Base-by-base conservation (phyloP, 2,797 vertebrate species). In the Ceyx erithaca region DNA sequence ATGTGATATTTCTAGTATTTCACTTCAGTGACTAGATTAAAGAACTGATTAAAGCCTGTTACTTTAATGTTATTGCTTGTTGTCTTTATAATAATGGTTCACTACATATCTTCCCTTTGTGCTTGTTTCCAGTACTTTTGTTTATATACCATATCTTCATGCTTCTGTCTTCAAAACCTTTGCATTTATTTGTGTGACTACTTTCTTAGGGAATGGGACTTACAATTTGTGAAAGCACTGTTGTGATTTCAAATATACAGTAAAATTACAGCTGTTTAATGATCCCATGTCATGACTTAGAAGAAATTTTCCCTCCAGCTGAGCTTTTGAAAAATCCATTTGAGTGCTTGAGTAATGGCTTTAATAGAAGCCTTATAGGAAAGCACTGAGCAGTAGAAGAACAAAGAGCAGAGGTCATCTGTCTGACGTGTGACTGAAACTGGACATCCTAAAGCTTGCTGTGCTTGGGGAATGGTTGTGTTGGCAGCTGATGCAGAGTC, bases 1-100 rank as follows among this genome's bases (percentile, higher is more conserved):
- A 96, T 96, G 92, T 84, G 58, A 49, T 94, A 82, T 90, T 93
- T 96, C 91, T 93, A 89, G 89, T 85, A 78, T 94, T 80, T 37
- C 14, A 23, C n/a, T 91, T 70, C 13, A 81, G 64, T 67, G 61
- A 81, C 85, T 95, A 92, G 90, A 92, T 96, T 90, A 88, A 93
- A 55, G 91, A 88, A 93, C 85, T 80, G 75, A 77, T 92, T 80
- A 90, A 93, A 96, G 41, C 23, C 15, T 64, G 54, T 63, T 91
- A 46, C 68, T 86, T 82, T 80, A 76, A 77, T 40, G 57, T 37
- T 79, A 4, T 43, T 91, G 21, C 83, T 91, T 90, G 77, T 93
- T 89, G 73, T 69, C 35, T 67, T 84, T 75, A 6, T 72, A 46
- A 28, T 45, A 89, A 52, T 40, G 16, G 9, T 45, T 93, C 25